phyloP scores from a whole-genome alignment of 2,888 invertebrate genomes.

The Phalangium opilio region DNA sequence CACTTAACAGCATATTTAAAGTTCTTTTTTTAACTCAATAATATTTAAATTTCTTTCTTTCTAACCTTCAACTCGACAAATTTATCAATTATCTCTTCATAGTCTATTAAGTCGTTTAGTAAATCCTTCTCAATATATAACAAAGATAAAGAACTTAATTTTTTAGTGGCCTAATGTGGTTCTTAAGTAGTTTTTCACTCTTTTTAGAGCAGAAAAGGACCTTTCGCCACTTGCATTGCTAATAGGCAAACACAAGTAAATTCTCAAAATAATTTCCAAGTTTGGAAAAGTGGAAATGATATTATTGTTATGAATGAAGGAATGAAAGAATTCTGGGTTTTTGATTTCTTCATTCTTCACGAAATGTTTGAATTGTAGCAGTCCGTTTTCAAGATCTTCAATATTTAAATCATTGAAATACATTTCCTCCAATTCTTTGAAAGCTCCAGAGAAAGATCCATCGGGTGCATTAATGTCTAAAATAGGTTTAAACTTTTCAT shows the following conservation, averaged over 20 bases:
- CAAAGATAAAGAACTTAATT: constrained; percentile 4
- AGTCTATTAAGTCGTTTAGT: too few species aligned
- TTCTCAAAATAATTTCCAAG: not conserved
- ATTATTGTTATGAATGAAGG: not conserved
- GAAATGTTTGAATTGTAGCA: not conserved
- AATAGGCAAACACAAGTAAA: not conserved
- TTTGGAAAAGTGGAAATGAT: not conserved
- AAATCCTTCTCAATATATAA: not conserved
- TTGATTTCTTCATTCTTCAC: not conserved
- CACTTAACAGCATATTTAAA: too few species aligned
- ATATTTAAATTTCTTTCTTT: too few species aligned
- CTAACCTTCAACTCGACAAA: too few species aligned
- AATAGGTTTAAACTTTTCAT: not conserved
- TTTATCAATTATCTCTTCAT: too few species aligned
- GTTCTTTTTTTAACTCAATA: too few species aligned
- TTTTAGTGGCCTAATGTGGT: constrained; percentile 1
- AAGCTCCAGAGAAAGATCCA: not conserved
- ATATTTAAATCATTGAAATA: not conserved
- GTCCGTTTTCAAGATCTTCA: not conserved
- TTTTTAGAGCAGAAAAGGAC: not conserved
- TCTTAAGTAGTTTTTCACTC: not conserved
- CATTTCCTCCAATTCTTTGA: not conserved
- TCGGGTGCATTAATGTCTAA: not conserved
- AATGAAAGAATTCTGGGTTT: not conserved
- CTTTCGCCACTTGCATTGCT: not conserved